A percentile compares a stretch with the other conserved stretches of the same genome.
These are phyloP conservation scores for Osmerus mordax DNA, from an alignment of 2,113 vertebrate species.

Conservation along the genomic window DNA sequence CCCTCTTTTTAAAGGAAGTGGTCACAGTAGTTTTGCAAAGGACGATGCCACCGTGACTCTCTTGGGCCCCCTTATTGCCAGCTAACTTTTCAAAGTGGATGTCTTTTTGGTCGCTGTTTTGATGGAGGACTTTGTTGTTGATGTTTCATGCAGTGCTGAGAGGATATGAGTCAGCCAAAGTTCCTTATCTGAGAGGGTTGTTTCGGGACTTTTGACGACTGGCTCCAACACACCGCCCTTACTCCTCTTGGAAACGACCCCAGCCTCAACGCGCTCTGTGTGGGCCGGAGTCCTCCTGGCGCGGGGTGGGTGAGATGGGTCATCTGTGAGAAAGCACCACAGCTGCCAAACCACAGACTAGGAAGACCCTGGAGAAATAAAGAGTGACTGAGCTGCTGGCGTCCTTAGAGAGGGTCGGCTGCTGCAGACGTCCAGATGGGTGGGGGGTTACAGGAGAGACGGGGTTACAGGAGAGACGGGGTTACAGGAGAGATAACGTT, in stretches of 20 bases:
- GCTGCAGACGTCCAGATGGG: not conserved
- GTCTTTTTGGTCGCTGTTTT: slow-evolving; percentile 40
- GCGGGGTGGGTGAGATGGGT: slow-evolving; percentile 27
- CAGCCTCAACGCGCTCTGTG: slow-evolving; percentile 46
- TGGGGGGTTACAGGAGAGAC: not conserved
- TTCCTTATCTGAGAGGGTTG: slow-evolving; percentile 53
- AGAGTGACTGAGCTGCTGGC: slow-evolving; percentile 22
- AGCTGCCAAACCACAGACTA: slow-evolving; percentile 58
- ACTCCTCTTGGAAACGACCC: slow-evolving; percentile 36
- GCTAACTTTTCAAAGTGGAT: slow-evolving; percentile 29
- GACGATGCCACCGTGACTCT: not conserved
- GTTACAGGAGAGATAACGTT: not conserved
- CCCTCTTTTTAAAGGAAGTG: slow-evolving; percentile 27
- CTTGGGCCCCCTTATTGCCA: slow-evolving; percentile 3
- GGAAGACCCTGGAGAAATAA: slow-evolving; percentile 57
- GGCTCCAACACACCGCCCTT: not conserved
- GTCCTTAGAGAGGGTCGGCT: slow-evolving; percentile 33
- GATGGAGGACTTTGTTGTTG: slow-evolving; percentile 50
- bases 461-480: no score
- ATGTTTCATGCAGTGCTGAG: slow-evolving; percentile 47
- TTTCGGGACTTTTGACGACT: not conserved
- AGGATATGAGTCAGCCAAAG: slow-evolving; percentile 40
- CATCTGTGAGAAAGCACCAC: slow-evolving; percentile 26
- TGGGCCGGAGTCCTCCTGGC: slow-evolving; percentile 20
- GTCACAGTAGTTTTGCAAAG: slow-evolving; percentile 10